Base-by-base conservation (phyloP, 2,888 invertebrate species). In the Selenia dentaria region DNA sequence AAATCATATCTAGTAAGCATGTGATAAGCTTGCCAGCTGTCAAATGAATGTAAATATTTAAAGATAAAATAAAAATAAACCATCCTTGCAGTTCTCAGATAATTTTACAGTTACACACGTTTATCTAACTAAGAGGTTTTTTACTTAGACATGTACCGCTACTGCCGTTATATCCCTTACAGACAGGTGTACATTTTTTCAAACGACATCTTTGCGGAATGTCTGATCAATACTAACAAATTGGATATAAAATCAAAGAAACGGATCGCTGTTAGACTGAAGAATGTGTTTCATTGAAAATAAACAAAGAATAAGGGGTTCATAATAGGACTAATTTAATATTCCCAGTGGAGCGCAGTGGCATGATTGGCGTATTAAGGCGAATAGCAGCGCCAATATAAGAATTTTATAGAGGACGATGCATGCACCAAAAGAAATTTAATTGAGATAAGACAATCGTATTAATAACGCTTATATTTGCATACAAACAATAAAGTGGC, bases 301-400 rank as follows among this genome's bases (percentile, higher is more conserved):
- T 31, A 31, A 35, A 32, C 25, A 44, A 41, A 24, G 4, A 32
- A 14, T 33, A 22, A 11, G 18, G 25, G n/a, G 36, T 26, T 33
- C 33, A 25, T 12, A 22, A 13, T 35, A 28, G 26, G 25, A n/a
- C 46, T 46, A 55, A 51, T 51, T 49, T 41, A 49, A 54, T 54
- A 52, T 43, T 46, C 35, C 38, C 27, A 24, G 37, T 39, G 36
- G 27, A 44, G 38, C 43, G 38, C 36, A 39, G 45, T 27, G 25
- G 36, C 45, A 46, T 53, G 49, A 56, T 58, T 53, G 54, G 49
- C 55, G 59, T 56, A 59, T 54, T n/a, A n/a, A n/a, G n/a, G n/a
- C n/a, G n/a, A n/a, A n/a, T n/a, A n/a, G n/a, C n/a, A n/a, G n/a
- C n/a, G n/a, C n/a, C n/a, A n/a, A n/a, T n/a, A n/a, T n/a, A n/a